phyloP scores from a whole-genome alignment of 2,888 invertebrate species.

The Lycophotia porphyrea region DNA sequence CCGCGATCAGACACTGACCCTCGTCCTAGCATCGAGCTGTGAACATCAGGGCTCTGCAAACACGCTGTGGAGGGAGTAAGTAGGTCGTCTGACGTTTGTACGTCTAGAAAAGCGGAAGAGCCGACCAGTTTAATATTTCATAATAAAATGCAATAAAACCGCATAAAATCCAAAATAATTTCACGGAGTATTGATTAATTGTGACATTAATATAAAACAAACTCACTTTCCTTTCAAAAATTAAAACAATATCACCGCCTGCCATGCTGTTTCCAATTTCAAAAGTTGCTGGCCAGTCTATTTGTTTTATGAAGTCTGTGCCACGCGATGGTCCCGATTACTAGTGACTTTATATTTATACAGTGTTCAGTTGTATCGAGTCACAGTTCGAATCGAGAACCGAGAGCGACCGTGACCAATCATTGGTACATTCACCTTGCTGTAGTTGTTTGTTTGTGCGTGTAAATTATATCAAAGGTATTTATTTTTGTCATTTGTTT shows the following conservation, averaged over 20 bases:
- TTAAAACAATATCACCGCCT: background rate
- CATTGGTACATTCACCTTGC: conserved; percentile 49
- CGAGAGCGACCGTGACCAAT: conserved; percentile 47
- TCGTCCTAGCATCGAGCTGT: no score
- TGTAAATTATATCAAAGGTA: conserved; percentile 45
- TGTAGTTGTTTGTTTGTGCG: conserved; percentile 42
- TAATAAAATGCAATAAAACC: background rate
- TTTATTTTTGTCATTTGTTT: conserved; percentile 28
- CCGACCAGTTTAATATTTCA: background rate
- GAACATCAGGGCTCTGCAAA: no score
- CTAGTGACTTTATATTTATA: conserved; percentile 68
- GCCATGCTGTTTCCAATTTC: background rate
- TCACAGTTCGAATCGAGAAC: conserved; percentile 65
- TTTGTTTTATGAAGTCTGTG: conserved; percentile 42
- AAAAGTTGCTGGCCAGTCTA: conserved; percentile 40
- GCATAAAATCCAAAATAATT: background rate
- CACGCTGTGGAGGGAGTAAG: no score
- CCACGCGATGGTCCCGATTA: conserved; percentile 31
- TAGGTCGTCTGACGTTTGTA: no score
- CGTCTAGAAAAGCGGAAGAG: no score
- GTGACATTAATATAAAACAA: background rate
- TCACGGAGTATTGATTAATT: no score
- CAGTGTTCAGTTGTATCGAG: conserved; percentile 56
- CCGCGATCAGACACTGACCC: no score
- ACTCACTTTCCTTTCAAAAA: background rate